Evolutionary conservation across 2,888 invertebrate species (phyloP), one percentile per base, ranked within the genome.

Genomic region (Orchesella flavescens): DNA sequence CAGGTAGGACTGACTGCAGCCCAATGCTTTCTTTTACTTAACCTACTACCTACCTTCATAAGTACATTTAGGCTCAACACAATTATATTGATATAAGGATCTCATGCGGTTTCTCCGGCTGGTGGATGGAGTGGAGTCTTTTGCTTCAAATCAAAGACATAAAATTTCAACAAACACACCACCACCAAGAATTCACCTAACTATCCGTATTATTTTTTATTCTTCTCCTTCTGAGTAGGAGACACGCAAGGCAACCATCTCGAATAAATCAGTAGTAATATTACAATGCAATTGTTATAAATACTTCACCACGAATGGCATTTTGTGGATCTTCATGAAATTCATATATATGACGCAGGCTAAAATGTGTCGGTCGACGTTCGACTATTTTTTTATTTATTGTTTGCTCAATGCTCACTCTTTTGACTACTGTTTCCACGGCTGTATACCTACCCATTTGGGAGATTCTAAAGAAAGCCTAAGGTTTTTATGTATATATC

Each of bases 221-320:
- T 17, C 15, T 53, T 10, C 46, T 46, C 68, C 68, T 44, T 34
- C 34, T 69, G 66, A 49, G 10, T 15, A 34, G 68, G 68, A 76
- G 68, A 68, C 76, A 76, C 68, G 76, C 76, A 76, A 68, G 21
- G 19, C 66, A 76, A 57, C 44, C 66, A 66, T 76, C 61, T 66
- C 66, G 55, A 76, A 76, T 76, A 76, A 76, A 76, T 76, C 76
- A 68, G 76, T 59, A 61, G 59, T 78, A 69, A 69, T 49, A 61
- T 43, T 17, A 78, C 69, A 61, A 78, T 69, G 55, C 61, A 34
- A 61, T 69, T 59, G 69, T 71, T 78, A 68, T 49, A 53, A 77
- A 68, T 55, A 76, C n/a, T 12, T 49, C 15, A 53, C 15, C 17
- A 53, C 15, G 7, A 34, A 63, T 19, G 43, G 55, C 17, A 55